Evolutionary conservation across 2,113 vertebrate genomes (phyloP).

Genomic region (Gavia stellata): DNA sequence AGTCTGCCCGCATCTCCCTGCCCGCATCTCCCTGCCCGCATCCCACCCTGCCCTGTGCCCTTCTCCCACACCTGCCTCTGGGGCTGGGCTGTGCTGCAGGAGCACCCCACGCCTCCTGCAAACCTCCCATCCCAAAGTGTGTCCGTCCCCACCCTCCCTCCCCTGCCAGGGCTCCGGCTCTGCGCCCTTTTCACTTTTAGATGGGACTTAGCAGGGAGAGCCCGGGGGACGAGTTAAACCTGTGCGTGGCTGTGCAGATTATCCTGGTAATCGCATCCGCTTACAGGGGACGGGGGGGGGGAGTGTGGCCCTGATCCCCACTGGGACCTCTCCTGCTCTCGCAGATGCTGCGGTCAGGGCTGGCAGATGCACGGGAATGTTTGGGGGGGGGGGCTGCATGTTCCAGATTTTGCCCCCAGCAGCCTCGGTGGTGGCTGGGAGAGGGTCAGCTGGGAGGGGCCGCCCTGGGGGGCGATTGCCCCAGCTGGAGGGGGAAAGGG

Average conservation of each 20-base stretch:
- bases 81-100: background rate
- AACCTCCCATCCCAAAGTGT: background rate
- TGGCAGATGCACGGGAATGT: fast-evolving
- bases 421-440: background rate
- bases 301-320: background rate
- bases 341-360: fast-evolving
- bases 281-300: background rate
- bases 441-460: background rate
- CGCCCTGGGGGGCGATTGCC: fast-evolving
- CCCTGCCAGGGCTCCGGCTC: background rate
- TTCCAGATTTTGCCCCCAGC: background rate
- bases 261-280: background rate
- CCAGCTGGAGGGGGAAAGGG: background rate
- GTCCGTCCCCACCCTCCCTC: fast-evolving
- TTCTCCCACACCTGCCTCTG: background rate
- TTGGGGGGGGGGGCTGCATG: fast-evolving
- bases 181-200: background rate
- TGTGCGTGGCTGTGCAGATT: background rate
- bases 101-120: background rate
- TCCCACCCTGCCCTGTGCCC: background rate
- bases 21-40: background rate
- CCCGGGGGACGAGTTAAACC: background rate
- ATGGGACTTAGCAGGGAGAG: background rate
- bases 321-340: background rate
- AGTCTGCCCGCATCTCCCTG: background rate